These are phyloP conservation scores for Scleropages formosus DNA, from an alignment of 2,797 vertebrate genomes.

Conservation along the genomic window DNA sequence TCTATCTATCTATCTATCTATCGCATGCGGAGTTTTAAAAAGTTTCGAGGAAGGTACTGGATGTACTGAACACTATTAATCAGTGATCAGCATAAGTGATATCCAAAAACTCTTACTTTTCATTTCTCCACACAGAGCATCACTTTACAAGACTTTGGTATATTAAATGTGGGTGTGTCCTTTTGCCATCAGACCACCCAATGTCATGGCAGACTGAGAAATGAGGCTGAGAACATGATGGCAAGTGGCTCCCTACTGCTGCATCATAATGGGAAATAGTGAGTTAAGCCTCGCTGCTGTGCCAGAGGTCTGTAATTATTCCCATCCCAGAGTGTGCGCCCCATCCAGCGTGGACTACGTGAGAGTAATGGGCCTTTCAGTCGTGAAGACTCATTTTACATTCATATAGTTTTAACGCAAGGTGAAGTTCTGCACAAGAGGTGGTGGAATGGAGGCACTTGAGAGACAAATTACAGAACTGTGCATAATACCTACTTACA, in stretches of 20 bases:
- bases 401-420: slow-evolving; percentile 16
- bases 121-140: too few relatives aligned
- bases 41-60: too few relatives aligned
- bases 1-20: too few relatives aligned
- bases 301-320: slow-evolving; percentile 23
- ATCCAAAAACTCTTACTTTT: too few relatives aligned
- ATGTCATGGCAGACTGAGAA: too few relatives aligned
- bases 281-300: not conserved
- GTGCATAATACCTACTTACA: not conserved
- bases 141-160: too few relatives aligned
- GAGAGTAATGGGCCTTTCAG: slow-evolving; percentile 17
- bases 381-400: slow-evolving; percentile 17
- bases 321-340: not conserved
- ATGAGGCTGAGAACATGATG: not conserved
- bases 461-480: slow-evolving; percentile 10
- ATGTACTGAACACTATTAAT: too few relatives aligned
- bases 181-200: too few relatives aligned
- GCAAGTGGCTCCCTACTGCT: not conserved
- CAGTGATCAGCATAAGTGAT: too few relatives aligned
- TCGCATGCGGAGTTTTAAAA: too few relatives aligned
- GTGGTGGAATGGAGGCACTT: not conserved
- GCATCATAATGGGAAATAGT: slow-evolving; percentile 13
- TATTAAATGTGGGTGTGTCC: too few relatives aligned
- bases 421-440: not conserved
- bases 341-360: not conserved